Percentiles rank a stretch among this genome's conserved stretches.
phyloP scores from a whole-genome alignment of 37 sponge, comb jelly and placozoan species.

The Axinella damicornis region DNA sequence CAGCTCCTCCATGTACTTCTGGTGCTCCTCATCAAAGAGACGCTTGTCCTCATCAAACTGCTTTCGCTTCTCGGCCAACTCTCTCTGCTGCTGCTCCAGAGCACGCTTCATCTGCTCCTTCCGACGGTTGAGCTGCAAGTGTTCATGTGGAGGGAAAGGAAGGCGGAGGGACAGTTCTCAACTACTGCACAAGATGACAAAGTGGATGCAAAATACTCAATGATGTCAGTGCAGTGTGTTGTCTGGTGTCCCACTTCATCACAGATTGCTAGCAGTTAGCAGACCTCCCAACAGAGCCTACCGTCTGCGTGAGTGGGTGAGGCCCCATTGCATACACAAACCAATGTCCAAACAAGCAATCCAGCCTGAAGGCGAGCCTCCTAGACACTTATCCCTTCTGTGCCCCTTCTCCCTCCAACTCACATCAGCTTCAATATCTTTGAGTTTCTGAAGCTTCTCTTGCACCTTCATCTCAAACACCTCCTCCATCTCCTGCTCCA shows the following conservation, averaged over 20 bases:
- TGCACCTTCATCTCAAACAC: conserved; percentile 97
- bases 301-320: too few relatives aligned
- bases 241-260: too few relatives aligned
- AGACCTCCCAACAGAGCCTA: not conserved
- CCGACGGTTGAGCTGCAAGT: conserved; percentile 80
- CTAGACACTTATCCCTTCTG: too few relatives aligned
- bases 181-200: too few relatives aligned
- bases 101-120: conserved; percentile 88
- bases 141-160: too few relatives aligned
- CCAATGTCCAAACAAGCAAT: too few relatives aligned
- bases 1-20: conserved; percentile 78
- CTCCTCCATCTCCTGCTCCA: conserved; percentile 97
- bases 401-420: conserved; percentile 36
- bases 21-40: conserved; percentile 89
- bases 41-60: conserved; percentile 93
- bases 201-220: too few relatives aligned
- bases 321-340: too few relatives aligned
- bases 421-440: conserved; percentile 95
- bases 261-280: not conserved
- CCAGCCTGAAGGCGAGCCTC: too few relatives aligned
- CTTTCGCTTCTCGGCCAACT: conserved; percentile 79
- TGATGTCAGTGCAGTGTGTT: too few relatives aligned
- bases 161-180: too few relatives aligned
- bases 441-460: conserved; percentile 95
- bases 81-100: conserved; percentile 85